Evolutionary conservation across 1,140 invertebrate species (phyloP), one percentile per base, ranked within the genome.

Genomic region (Ladona fulva): DNA sequence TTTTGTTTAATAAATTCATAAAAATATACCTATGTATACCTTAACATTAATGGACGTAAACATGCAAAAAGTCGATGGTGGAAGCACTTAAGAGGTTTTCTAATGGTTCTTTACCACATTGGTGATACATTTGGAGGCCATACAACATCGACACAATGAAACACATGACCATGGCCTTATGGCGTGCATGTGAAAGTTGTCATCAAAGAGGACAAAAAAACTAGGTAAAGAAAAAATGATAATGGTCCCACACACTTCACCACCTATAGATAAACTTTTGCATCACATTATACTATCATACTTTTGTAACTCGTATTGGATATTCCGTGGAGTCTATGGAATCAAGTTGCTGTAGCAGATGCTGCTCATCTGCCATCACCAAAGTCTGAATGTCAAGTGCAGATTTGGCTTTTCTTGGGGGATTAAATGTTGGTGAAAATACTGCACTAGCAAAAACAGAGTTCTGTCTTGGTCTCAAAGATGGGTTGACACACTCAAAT

Each of bases 401-500:
- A n/a, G 92, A 93, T 80, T 93, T 93, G 0, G 91, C 90, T 79
- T 93, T 90, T 3, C 93, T 84, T 0, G 92, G 91, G 8, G 88
- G 87, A 8, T 85, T 81, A 22, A 85, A 78, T 19, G 91, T 88
- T 79, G 91, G 83, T 24, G 87, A 81, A 74, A 85, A 84, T 87
- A 90, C 87, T 79, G 89, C 86, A 10, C 92, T 92, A 0, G 94
- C 93, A 84, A 95, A 95, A 7, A 95, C 93, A 0, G 93, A 95
- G 84, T 95, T 95, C 84, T 94, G 91, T 1, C 92, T 84, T 0
- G 88, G 89, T 24, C 89, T 82, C 52, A 79, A 78, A 37, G 76
- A 74, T 75, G 75, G 81, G 82, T 78, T 78, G 83, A 19, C 85
- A 78, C 84, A 80, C 74, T 66, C 52, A 78, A 89, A 90, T 77